phyloP scores from a whole-genome alignment of 1,140 invertebrate genomes.

The Temnothorax longispinosus region DNA sequence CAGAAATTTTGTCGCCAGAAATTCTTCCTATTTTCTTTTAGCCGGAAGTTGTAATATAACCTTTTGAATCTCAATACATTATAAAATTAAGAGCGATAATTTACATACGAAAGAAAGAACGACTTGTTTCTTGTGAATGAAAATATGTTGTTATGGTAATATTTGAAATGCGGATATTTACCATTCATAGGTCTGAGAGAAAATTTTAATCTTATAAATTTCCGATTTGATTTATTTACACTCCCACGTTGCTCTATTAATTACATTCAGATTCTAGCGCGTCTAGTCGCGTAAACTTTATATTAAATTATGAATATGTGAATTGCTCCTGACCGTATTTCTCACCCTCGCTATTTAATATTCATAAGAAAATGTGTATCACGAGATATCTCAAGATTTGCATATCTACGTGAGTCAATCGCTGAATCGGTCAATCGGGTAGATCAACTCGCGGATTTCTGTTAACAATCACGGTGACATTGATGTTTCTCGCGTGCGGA shows the following conservation, averaged over 20 bases:
- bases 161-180: background rate
- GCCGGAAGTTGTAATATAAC: background rate
- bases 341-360: conserved; percentile 19
- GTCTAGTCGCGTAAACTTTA: background rate
- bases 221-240: background rate
- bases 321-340: conserved; percentile 1
- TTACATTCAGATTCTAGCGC: background rate
- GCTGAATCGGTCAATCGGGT: background rate
- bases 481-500: conserved; percentile 48
- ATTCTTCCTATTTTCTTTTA: background rate
- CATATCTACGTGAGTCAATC: conserved; percentile 18
- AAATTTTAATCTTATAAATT: background rate
- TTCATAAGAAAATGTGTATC: conserved; percentile 11
- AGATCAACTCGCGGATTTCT: background rate
- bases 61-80: background rate
- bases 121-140: background rate
- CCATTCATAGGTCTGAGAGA: background rate
- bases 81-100: background rate
- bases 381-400: conserved; percentile 27
- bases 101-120: background rate
- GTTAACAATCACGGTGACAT: conserved; percentile 48
- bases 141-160: background rate
- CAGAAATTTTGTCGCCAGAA: background rate
- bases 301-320: conserved; percentile 12
- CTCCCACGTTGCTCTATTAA: background rate